Evolutionary conservation across 2,113 vertebrate genomes (phyloP).

Genomic region (Thalassarche chlororhynchos): DNA sequence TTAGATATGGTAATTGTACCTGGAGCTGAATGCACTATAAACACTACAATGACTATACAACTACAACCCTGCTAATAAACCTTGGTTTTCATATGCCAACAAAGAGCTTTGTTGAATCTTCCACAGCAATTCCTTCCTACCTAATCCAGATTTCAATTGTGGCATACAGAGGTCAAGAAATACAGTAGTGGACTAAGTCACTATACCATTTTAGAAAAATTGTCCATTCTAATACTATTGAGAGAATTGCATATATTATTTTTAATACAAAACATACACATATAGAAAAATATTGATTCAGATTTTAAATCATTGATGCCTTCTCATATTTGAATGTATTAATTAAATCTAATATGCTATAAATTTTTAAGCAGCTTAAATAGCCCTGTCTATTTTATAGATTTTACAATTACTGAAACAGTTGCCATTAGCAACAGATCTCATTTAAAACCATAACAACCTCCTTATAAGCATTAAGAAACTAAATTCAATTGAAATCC

Average conservation of each 20-base stretch:
- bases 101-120: neutral
- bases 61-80: neutral
- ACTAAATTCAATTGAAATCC: slow-evolving; percentile 23
- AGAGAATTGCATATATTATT: neutral
- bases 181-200: neutral
- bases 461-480: neutral
- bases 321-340: slow-evolving; percentile 12
- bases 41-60: neutral
- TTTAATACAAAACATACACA: neutral
- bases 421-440: slow-evolving; percentile 33
- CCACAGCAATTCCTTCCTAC: neutral
- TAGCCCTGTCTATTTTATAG: neutral
- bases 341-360: slow-evolving; percentile 36
- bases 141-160: neutral
- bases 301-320: neutral
- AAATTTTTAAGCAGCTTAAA: slow-evolving; percentile 37
- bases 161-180: neutral
- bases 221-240: neutral
- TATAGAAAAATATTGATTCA: slow-evolving; percentile 7
- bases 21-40: neutral
- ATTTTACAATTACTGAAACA: slow-evolving; percentile 42
- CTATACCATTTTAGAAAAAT: neutral
- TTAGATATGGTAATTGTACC: neutral
- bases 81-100: neutral
- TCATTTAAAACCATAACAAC: slow-evolving; percentile 42